Conservation (phyloP, 1,140 invertebrate genomes). For the Rhagoletis pomonella region DNA sequence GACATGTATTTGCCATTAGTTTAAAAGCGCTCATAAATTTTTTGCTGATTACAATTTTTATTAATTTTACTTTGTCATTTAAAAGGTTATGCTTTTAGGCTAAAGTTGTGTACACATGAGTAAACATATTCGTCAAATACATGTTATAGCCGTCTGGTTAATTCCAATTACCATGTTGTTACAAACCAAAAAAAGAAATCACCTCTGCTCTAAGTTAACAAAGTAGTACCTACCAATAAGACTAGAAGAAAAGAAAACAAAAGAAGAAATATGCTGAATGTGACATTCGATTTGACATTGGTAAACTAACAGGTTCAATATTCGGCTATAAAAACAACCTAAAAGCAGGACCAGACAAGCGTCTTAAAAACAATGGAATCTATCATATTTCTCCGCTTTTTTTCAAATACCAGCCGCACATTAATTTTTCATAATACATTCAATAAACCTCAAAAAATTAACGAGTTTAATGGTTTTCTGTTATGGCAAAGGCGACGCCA, state of each 20-base stretch:
- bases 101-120: not conserved
- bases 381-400: constrained; percentile 13
- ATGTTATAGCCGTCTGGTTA: not conserved
- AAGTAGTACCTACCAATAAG: not conserved
- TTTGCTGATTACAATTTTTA: not conserved
- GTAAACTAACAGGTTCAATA: constrained; percentile 23
- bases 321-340: not conserved
- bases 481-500: not conserved
- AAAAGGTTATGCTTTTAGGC: not conserved
- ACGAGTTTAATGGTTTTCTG: constrained; percentile 28
- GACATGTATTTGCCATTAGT: not conserved
- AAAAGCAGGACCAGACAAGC: not conserved
- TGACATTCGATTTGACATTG: not conserved
- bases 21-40: not conserved
- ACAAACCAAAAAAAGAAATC: constrained; percentile 5
- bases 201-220: not conserved
- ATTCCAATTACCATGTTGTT: constrained; percentile 6
- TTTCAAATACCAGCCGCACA: not conserved
- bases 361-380: constrained; percentile 22
- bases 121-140: not conserved
- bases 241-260: not conserved
- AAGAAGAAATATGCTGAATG: not conserved
- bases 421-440: constrained; percentile 21
- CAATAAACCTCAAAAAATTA: constrained; percentile 9
- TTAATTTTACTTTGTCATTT: not conserved